Evolutionary conservation across 2,797 vertebrate species (phyloP).

Genomic region (Columba guinea): DNA sequence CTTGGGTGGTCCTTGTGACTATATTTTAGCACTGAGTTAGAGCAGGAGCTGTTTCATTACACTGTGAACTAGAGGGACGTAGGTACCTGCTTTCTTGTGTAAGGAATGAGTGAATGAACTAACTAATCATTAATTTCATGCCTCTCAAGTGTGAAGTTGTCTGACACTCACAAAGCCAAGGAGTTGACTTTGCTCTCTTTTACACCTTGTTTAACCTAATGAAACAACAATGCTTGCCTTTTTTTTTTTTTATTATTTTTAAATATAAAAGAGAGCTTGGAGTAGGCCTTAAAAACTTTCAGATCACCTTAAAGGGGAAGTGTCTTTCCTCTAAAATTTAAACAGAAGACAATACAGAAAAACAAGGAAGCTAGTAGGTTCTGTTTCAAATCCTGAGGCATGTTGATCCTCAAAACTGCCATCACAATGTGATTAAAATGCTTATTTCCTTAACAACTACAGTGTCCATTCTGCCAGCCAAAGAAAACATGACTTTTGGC

Average conservation of each 20-base stretch:
- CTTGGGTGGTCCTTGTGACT: not conserved
- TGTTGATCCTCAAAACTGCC: not conserved
- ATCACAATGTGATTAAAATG: not conserved
- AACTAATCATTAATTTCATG: conserved; percentile 59
- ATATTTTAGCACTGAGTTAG: not conserved
- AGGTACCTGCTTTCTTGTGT: not conserved
- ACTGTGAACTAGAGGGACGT: not conserved
- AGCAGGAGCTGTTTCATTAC: conserved; percentile 2
- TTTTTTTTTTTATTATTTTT: not conserved
- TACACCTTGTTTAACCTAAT: conserved; percentile 25
- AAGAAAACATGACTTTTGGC: not conserved
- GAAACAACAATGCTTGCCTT: not conserved
- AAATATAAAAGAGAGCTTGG: not conserved
- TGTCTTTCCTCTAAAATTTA: not conserved
- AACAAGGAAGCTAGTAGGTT: not conserved
- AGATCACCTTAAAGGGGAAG: not conserved
- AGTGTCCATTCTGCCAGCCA: not conserved
- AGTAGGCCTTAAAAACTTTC: not conserved
- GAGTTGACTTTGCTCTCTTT: not conserved
- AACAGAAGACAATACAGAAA: not conserved
- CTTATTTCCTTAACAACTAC: not conserved
- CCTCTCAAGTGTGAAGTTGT: conserved; percentile 14
- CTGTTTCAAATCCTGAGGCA: not conserved
- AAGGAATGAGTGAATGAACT: not conserved
- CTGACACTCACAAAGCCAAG: conserved; percentile 14